phyloP scores from a whole-genome alignment of 2,797 vertebrate genomes.

The Peromyscus aztecus region DNA sequence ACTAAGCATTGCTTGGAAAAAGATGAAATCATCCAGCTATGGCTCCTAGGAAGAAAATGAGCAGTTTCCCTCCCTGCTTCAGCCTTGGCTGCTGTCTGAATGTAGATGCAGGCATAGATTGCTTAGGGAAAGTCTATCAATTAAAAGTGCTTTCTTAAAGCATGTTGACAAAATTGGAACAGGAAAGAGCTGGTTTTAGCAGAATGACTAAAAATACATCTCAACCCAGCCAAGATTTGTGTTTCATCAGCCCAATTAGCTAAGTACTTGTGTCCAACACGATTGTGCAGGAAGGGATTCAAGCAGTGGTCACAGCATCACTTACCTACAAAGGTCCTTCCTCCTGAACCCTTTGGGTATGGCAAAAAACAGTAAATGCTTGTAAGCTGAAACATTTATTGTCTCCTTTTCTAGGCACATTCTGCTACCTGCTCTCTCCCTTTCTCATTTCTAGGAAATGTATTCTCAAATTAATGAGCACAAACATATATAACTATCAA shows the following conservation, averaged over 20 bases:
- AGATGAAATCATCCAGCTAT: not conserved
- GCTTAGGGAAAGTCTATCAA: not conserved
- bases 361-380: not conserved
- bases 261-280: not conserved
- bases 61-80: not conserved
- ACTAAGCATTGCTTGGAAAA: not conserved
- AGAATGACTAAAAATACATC: not conserved
- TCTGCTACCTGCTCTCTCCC: not conserved
- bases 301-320: not conserved
- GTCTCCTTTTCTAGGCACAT: not conserved
- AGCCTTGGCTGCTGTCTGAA: not conserved
- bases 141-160: conserved; percentile 24
- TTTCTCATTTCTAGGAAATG: conserved; percentile 21
- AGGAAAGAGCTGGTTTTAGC: not conserved
- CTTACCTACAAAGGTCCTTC: not conserved
- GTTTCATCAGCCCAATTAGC: not conserved
- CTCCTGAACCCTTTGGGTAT: not conserved
- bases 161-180: not conserved
- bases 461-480: not conserved
- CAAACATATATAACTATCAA: not conserved
- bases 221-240: not conserved
- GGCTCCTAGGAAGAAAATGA: not conserved
- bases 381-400: not conserved
- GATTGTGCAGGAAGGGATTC: not conserved
- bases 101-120: not conserved